A percentile compares a stretch with the other conserved stretches of the same genome.
These are phyloP conservation scores for Lepidochrysops patricia DNA, from an alignment of 2,888 invertebrate species.

Conservation along the genomic window DNA sequence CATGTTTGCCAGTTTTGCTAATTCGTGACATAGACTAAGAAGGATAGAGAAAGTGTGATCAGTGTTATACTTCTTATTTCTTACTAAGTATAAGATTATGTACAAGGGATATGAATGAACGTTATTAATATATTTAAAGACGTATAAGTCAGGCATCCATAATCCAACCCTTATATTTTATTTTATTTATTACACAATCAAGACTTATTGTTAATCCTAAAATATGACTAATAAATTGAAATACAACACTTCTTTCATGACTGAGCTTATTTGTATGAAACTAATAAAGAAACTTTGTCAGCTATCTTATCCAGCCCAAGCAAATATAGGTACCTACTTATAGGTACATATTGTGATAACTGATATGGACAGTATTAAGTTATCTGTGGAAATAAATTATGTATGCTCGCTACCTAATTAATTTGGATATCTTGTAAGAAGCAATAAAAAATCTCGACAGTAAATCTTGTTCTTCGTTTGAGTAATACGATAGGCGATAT, in stretches of 20 bases:
- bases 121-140: no score
- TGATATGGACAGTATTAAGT: neutral
- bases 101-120: no score
- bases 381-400: neutral
- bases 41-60: neutral
- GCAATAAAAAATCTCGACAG: neutral
- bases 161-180: no score
- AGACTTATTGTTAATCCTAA: no score
- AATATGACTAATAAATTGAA: no score
- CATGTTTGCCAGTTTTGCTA: neutral
- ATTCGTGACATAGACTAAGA: neutral
- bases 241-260: neutral
- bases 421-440: neutral
- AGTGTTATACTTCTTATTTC: neutral
- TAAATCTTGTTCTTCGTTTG: neutral
- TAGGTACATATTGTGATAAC: neutral
- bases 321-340: no score
- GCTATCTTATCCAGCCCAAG: neutral
- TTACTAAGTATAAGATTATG: no score
- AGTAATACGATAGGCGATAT: neutral
- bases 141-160: no score
- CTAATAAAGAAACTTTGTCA: neutral
- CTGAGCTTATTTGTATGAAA: neutral
- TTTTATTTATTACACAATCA: no score
- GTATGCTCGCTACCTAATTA: neutral